These are phyloP conservation scores for Nomada flava DNA, from an alignment of 2,888 invertebrate species.

Conservation along the genomic window DNA sequence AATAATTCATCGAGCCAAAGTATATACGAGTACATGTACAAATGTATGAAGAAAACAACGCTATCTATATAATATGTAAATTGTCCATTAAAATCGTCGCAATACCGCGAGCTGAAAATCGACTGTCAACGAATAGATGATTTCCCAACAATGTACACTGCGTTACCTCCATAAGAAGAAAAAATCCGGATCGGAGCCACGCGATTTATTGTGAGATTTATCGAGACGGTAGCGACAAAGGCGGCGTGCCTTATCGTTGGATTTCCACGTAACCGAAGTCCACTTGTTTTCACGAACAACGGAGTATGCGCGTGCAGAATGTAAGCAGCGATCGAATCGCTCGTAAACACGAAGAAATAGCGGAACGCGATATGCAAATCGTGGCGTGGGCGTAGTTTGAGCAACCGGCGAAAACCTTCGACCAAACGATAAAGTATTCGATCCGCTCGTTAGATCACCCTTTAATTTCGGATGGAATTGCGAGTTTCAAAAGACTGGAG, in stretches of 20 bases:
- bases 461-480: slow-evolving; percentile 2
- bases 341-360: slow-evolving; percentile 64
- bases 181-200: not conserved
- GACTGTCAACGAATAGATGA: not conserved
- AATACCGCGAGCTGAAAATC: not conserved
- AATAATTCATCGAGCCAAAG: no score
- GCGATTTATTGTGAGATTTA: not conserved
- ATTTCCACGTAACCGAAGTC: slow-evolving; percentile 43
- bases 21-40: no score
- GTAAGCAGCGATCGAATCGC: slow-evolving; percentile 61
- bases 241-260: slow-evolving; percentile 36
- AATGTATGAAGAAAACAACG: not conserved
- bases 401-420: slow-evolving; percentile 27
- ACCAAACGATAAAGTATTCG: slow-evolving; percentile 16
- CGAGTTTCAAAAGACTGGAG: no score
- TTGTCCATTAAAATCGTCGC: not conserved
- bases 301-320: slow-evolving; percentile 49
- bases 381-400: slow-evolving; percentile 48
- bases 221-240: slow-evolving; percentile 20
- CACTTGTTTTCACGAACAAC: slow-evolving; percentile 45
- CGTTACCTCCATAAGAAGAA: no score
- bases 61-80: not conserved
- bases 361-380: slow-evolving; percentile 61
- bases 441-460: slow-evolving; percentile 11
- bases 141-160: no score